Base-by-base conservation (phyloP, 1,140 invertebrate species). In the Telenomus remus region DNA sequence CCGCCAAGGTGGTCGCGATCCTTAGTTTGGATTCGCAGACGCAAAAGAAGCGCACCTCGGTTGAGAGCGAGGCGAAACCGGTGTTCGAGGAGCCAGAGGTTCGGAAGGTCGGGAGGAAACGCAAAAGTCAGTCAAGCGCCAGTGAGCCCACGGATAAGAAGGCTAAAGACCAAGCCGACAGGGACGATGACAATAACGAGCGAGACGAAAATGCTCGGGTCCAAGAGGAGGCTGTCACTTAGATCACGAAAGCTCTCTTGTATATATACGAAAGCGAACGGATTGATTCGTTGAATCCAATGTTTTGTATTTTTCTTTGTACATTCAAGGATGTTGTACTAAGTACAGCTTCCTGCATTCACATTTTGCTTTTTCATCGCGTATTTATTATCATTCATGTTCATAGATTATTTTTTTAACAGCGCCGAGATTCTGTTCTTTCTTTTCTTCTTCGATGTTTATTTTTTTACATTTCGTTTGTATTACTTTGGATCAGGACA, bases 1-100 rank as follows among this genome's bases (percentile, higher is more conserved):
- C 85, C 0, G 87, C 86, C 0, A 88, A 88, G 42, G 85, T 87
- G 5, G 84, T 87, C 1, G 86, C 87, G 0, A 87, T 86, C 43
- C 65, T 87, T 0, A 85, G 76, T 10, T 42, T 88, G 0, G 87
- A 87, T 27, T 83, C 84, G 1, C 79, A 43, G 1, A 78, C 51
- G 9, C 68, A 60, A n/a, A 60, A 59, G 34, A 79, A 64, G 33
- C 37, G 51, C 0, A 13, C 15, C 33, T 14, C 44, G 19, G 12
- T 7, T 14, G 49, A 64, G 0, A 15, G 34, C 8, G 35, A 49
- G 35, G 47, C n/a, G 13, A 27, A 27, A 27, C 43, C 47, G 8
- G 3, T 16, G 39, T 5, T 35, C 54, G 59, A 1, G 15, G 34
- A 19, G 46, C 0, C 9, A 13, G 15, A 3, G 11, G 9, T 8